Percentiles rank a stretch among this genome's conserved stretches.
Evolutionary conservation across 2,888 invertebrate species (phyloP).

Genomic region (Athrips mouffetella): DNA sequence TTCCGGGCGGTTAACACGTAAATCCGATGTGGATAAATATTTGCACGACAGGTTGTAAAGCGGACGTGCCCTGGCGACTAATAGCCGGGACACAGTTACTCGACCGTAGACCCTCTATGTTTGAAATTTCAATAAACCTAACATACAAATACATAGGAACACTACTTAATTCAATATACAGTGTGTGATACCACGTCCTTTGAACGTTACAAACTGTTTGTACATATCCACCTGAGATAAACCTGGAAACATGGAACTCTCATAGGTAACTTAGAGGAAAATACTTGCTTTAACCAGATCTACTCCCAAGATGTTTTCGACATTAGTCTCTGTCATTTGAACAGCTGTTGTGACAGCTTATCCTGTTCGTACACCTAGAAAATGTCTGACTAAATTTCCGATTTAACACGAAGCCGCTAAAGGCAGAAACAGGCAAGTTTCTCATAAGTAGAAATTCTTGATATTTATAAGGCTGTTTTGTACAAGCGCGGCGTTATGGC

Average conservation of each 20-base stretch:
- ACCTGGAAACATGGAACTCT: background rate
- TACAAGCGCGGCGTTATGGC: background rate
- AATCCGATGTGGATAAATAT: conserved; percentile 74
- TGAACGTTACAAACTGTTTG: background rate
- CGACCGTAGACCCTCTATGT: conserved; percentile 42
- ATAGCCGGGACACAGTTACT: conserved; percentile 62
- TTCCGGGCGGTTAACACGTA: conserved; percentile 68
- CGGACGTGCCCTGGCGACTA: conserved; percentile 61
- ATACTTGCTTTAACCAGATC: background rate
- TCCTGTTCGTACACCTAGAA: conserved; percentile 1
- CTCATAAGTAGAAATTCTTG: background rate
- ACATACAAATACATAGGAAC: conserved; percentile 23
- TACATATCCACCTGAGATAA: background rate
- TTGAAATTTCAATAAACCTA: conserved; percentile 45
- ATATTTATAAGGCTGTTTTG: background rate
- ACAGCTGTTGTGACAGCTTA: conserved; percentile 1
- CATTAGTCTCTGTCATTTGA: conserved; percentile 3
- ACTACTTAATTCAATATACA: conserved; percentile 7
- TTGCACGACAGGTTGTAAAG: conserved; percentile 72
- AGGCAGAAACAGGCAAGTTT: background rate
- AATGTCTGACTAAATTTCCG: background rate
- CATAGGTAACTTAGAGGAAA: background rate
- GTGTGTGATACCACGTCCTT: background rate
- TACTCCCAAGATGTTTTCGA: conserved; percentile 2
- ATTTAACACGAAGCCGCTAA: conserved; percentile 1